phyloP scores from a whole-genome alignment of 2,113 vertebrate species.

The Calonectris borealis region DNA sequence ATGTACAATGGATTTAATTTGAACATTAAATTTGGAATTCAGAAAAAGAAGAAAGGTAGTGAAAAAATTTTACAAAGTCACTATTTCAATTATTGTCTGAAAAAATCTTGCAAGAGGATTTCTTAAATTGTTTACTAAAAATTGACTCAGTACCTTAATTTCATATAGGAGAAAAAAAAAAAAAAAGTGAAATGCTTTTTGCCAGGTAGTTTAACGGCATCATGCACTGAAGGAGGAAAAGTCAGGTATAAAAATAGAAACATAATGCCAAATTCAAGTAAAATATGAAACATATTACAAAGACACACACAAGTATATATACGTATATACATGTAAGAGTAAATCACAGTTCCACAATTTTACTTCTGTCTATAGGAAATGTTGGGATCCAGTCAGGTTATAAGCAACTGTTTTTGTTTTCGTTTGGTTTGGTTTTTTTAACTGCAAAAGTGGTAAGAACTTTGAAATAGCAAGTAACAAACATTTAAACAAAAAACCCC shows the following conservation, averaged over 20 bases:
- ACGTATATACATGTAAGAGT: not conserved
- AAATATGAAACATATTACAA: not conserved
- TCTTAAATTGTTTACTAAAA: not conserved
- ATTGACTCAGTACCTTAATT: not conserved
- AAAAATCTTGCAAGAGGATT: not conserved
- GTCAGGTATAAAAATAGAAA: not conserved
- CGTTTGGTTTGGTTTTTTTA: not conserved
- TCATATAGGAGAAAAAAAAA: not conserved
- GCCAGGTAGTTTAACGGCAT: not conserved
- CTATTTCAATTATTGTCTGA: not conserved
- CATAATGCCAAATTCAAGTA: not conserved
- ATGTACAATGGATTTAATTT: not conserved
- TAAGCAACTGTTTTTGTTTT: not conserved
- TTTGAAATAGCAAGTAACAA: not conserved
- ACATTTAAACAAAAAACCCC: not conserved
- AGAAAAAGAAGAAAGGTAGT: not conserved
- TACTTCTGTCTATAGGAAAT: not conserved
- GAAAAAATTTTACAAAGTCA: not conserved
- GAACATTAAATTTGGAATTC: not conserved
- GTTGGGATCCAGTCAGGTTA: not conserved
- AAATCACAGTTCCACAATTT: not conserved
- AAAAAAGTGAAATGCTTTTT: not conserved
- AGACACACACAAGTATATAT: not conserved
- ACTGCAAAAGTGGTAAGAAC: too few species aligned
- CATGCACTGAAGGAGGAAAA: not conserved